phyloP scores from a whole-genome alignment of 1,140 invertebrate species.

The Phthorimaea operculella region DNA sequence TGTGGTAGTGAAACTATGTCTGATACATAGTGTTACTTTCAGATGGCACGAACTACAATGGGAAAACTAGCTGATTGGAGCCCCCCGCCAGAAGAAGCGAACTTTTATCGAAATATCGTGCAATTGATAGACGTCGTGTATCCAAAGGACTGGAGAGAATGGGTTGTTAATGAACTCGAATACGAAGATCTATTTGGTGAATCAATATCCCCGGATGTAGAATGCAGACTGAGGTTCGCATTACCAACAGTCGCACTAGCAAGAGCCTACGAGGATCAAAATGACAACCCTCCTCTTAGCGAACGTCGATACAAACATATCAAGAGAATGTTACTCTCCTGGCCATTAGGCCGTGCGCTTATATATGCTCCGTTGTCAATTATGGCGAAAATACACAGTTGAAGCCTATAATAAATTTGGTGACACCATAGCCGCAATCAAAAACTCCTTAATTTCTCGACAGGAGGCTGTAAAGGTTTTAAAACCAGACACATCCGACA shows the following conservation, averaged over 20 bases:
- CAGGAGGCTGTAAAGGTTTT: background rate
- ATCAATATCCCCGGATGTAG: slow-evolving; percentile 2
- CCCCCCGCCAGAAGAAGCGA: background rate
- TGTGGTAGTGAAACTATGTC: no score
- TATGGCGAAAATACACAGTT: background rate
- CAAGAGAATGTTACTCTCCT: background rate
- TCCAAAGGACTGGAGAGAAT: slow-evolving; percentile 2
- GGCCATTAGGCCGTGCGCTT: slow-evolving; percentile 7
- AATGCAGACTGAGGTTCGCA: slow-evolving; percentile 3
- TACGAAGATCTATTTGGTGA: slow-evolving; percentile 8
- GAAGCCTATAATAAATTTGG: background rate
- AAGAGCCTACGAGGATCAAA: background rate
- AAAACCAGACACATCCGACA: no score
- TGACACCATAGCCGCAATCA: background rate
- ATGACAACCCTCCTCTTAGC: background rate
- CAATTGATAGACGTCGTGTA: background rate
- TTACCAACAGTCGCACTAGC: background rate
- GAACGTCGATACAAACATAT: slow-evolving; percentile 2
- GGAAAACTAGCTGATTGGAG: background rate
- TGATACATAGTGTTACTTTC: no score
- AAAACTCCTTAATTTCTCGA: background rate
- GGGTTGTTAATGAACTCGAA: background rate
- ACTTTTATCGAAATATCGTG: background rate
- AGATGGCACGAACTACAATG: background rate
- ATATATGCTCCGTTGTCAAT: slow-evolving; percentile 1